Percentiles rank a stretch among this genome's conserved stretches.
Conservation (phyloP, 2,797 vertebrate genomes). For the Anabas testudineus region DNA sequence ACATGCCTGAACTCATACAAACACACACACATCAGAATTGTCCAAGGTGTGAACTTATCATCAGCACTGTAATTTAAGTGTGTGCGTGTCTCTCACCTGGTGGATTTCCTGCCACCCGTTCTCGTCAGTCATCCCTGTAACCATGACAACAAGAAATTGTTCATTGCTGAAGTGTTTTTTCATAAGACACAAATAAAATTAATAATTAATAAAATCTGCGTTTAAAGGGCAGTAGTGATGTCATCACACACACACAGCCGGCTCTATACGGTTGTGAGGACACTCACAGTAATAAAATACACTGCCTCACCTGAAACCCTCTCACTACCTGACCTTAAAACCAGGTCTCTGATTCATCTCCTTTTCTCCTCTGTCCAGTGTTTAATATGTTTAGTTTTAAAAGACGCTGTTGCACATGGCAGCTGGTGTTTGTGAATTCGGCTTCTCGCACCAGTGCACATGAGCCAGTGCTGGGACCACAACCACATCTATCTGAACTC, state of each 20-base stretch:
- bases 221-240: not conserved
- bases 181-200: constrained; percentile 8
- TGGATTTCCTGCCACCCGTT: constrained; percentile 99
- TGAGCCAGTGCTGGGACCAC: too few relatives aligned
- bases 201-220: not conserved
- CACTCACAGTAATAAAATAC: too few relatives aligned
- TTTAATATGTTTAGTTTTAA: too few relatives aligned
- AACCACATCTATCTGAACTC: too few relatives aligned
- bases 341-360: too few relatives aligned
- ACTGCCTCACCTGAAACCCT: too few relatives aligned
- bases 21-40: constrained; percentile 45
- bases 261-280: too few relatives aligned
- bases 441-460: too few relatives aligned
- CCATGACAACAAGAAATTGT: constrained; percentile 60
- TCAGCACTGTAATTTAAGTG: constrained; percentile 18
- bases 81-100: constrained; percentile 85
- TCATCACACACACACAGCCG: constrained; percentile 11
- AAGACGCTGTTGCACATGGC: too few relatives aligned
- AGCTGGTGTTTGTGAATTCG: too few relatives aligned
- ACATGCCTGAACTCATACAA: constrained; percentile 89
- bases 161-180: constrained; percentile 31
- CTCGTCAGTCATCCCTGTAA: constrained; percentile 91
- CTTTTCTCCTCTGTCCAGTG: too few relatives aligned
- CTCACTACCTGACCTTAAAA: too few relatives aligned
- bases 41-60: constrained; percentile 17